Evolutionary conservation across 2,888 invertebrate genomes (phyloP).

Genomic region (Orthosia gracilis): DNA sequence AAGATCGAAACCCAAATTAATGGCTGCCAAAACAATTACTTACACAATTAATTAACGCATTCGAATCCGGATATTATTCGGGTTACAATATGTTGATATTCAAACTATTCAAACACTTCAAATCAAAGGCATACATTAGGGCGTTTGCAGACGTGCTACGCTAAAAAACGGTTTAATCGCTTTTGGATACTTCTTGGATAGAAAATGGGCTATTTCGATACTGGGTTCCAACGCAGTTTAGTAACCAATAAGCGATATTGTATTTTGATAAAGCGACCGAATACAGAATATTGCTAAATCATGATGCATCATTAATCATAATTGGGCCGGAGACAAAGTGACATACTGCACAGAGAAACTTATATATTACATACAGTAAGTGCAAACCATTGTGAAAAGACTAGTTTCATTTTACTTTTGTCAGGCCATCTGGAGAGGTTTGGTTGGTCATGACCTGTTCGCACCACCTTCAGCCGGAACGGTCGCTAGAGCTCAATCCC

Average conservation of each 20-base stretch:
- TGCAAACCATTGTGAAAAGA: too few species aligned
- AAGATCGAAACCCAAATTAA: constrained; percentile 7
- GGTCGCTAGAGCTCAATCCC: too few species aligned
- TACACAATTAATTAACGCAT: constrained; percentile 26
- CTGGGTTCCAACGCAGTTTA: not conserved
- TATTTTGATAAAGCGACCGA: not conserved
- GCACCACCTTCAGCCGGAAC: too few species aligned
- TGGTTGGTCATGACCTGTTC: too few species aligned
- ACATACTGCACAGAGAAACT: too few species aligned
- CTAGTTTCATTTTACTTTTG: too few species aligned
- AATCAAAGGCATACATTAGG: not conserved
- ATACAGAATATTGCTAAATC: not conserved
- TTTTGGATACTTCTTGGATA: not conserved
- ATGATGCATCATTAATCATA: not conserved
- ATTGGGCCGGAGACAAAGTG: not conserved
- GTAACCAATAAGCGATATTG: not conserved
- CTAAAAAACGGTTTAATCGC: not conserved
- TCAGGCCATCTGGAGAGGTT: too few species aligned
- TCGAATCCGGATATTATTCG: constrained; percentile 12
- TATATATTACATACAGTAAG: too few species aligned
- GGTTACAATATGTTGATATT: constrained; percentile 20
- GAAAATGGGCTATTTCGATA: not conserved
- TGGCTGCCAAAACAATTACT: constrained; percentile 20
- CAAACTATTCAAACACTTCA: constrained; percentile 36
- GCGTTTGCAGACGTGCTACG: constrained; percentile 1